Percentiles rank a stretch among this genome's conserved stretches.
phyloP scores from a whole-genome alignment of 2,797 vertebrate genomes.

The Catharus ustulatus region DNA sequence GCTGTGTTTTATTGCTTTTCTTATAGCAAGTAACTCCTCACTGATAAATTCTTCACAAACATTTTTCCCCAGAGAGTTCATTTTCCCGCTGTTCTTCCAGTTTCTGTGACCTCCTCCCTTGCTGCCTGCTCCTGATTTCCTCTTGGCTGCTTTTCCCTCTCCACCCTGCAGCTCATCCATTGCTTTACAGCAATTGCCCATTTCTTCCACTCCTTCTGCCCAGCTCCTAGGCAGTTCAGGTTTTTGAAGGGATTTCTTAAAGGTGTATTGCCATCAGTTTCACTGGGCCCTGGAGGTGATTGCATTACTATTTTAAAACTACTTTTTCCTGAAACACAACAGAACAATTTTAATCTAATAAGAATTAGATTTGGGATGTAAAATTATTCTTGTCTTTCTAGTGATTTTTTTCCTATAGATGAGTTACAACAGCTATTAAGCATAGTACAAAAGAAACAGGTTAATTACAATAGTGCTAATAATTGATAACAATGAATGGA shows the following conservation, averaged over 20 bases:
- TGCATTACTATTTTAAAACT: not conserved
- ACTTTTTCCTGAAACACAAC: not conserved
- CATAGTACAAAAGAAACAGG: not conserved
- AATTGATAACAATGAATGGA: not conserved
- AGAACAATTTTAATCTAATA: not conserved
- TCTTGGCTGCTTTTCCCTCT: slow-evolving; percentile 27
- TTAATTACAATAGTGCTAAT: not conserved
- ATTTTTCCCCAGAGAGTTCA: not conserved
- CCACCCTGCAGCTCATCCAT: slow-evolving; percentile 1
- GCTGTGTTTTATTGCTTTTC: not conserved
- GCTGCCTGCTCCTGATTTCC: not conserved
- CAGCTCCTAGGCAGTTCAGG: not conserved
- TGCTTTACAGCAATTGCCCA: accelerated
- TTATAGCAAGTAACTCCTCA: not conserved
- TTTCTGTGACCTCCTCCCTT: slow-evolving; percentile 28
- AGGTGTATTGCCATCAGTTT: not conserved
- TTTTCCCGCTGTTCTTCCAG: not conserved
- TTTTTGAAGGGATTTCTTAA: slow-evolving; percentile 5
- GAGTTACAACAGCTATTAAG: not conserved
- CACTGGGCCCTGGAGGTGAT: not conserved
- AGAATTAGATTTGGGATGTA: not conserved
- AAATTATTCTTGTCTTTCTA: not conserved
- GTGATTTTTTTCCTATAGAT: not conserved
- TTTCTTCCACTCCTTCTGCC: not conserved
- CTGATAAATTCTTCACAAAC: not conserved